Conservation (phyloP, 1,140 invertebrate species). For the Anoplolepis gracilipes region DNA sequence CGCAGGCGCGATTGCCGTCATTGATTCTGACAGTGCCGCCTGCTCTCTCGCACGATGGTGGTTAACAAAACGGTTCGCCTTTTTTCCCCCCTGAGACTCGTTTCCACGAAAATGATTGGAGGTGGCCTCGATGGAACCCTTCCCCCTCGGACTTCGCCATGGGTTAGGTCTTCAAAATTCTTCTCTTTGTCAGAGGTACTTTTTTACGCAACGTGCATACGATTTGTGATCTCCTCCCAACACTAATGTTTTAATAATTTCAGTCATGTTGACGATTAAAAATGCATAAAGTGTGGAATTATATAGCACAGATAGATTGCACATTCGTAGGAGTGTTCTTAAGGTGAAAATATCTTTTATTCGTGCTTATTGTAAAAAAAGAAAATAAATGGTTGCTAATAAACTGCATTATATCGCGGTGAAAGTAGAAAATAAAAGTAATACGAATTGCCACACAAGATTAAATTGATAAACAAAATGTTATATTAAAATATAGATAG, state of each 20-base stretch:
- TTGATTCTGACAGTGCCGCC: slow-evolving; percentile 65
- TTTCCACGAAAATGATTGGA: slow-evolving; percentile 62
- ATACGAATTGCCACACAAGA: neutral
- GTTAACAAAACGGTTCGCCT: slow-evolving; percentile 11
- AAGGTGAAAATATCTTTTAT: neutral
- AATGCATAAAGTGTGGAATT: neutral
- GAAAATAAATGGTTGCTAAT: neutral
- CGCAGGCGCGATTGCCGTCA: slow-evolving; percentile 80
- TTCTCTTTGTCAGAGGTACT: neutral
- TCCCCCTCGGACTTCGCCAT: neutral
- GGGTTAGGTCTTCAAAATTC: slow-evolving; percentile 1
- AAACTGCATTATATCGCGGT: neutral
- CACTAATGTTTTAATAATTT: neutral
- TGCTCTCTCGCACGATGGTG: slow-evolving; percentile 12
- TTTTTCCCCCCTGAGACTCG: slow-evolving; percentile 21
- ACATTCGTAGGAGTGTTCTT: neutral
- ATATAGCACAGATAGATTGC: neutral
- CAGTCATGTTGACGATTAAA: neutral
- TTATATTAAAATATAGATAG: neutral
- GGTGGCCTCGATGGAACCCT: neutral
- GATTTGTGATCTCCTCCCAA: neutral
- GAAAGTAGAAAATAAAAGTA: neutral
- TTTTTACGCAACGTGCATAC: slow-evolving; percentile 9
- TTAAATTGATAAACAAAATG: neutral
- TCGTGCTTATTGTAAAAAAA: too few relatives aligned